phyloP scores from a whole-genome alignment of 23 tunicate species.

The Oikopleura vanhoeffeni region DNA sequence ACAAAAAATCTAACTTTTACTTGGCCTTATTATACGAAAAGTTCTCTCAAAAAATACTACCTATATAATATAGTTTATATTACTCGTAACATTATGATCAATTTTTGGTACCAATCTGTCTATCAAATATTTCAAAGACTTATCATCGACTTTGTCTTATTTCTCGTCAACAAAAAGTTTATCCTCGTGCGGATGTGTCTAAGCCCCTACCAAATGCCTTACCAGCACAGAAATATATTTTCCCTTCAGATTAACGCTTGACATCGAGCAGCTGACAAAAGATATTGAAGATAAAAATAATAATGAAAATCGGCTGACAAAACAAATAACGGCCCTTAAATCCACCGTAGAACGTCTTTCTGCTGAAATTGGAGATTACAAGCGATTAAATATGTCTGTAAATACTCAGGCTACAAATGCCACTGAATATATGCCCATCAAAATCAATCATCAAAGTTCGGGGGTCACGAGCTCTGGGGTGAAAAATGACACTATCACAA shows the following conservation, averaged over 20 bases:
- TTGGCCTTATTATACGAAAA: no score
- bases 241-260: background rate
- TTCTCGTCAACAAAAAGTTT: no score
- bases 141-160: no score
- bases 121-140: no score
- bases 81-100: no score
- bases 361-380: background rate
- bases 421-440: slow-evolving; percentile 5
- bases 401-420: background rate
- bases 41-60: no score
- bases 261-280: background rate
- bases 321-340: background rate
- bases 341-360: background rate
- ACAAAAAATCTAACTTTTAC: no score
- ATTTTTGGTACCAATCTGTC: no score
- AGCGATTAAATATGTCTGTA: background rate
- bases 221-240: no score
- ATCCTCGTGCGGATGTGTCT: no score
- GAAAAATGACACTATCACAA: background rate
- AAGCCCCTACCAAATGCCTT: no score
- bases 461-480: background rate
- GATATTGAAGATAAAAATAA: background rate
- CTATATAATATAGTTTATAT: no score
- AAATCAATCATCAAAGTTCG: background rate
- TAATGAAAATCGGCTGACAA: background rate